Evolutionary conservation across 2,888 invertebrate species (phyloP).

Genomic region (Volucella inflata): DNA sequence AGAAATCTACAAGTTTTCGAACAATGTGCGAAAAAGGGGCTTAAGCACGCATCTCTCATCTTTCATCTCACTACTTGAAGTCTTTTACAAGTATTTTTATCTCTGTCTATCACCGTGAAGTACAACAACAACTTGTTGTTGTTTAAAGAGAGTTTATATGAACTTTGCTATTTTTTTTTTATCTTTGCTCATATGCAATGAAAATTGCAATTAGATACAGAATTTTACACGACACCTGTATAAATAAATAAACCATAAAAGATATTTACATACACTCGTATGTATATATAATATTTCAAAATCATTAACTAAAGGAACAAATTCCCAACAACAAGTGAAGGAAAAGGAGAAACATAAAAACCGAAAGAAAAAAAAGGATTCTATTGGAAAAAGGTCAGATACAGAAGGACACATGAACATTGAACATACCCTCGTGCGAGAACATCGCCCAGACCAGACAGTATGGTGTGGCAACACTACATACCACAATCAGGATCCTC

Average conservation of each 20-base stretch:
- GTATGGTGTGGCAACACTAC: slow-evolving; percentile 62
- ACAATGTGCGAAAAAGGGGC: slow-evolving; percentile 55
- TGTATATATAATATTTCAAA: too few relatives aligned
- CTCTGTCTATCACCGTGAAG: slow-evolving; percentile 20
- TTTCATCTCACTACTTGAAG: slow-evolving; percentile 8
- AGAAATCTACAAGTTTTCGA: slow-evolving; percentile 65
- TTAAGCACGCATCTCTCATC: slow-evolving; percentile 63
- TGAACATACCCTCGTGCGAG: slow-evolving; percentile 10
- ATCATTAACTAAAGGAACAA: too few relatives aligned
- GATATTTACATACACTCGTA: not conserved
- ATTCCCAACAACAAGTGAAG: not conserved
- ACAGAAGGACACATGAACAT: slow-evolving; percentile 56
- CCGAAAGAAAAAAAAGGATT: not conserved
- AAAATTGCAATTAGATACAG: slow-evolving; percentile 60
- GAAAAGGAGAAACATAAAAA: not conserved
- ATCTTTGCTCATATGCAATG: slow-evolving; percentile 19
- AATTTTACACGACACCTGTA: slow-evolving; percentile 34
- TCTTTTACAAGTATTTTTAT: not conserved
- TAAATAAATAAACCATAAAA: slow-evolving; percentile 31
- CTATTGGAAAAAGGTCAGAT: slow-evolving; percentile 62
- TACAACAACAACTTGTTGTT: slow-evolving; percentile 53
- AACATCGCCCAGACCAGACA: slow-evolving; percentile 42
- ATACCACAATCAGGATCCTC: slow-evolving; percentile 64
- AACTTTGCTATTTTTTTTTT: not conserved
- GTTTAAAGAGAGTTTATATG: slow-evolving; percentile 29